Base-by-base conservation (phyloP, 1,140 invertebrate species). In the Dreissena rostriformis region DNA sequence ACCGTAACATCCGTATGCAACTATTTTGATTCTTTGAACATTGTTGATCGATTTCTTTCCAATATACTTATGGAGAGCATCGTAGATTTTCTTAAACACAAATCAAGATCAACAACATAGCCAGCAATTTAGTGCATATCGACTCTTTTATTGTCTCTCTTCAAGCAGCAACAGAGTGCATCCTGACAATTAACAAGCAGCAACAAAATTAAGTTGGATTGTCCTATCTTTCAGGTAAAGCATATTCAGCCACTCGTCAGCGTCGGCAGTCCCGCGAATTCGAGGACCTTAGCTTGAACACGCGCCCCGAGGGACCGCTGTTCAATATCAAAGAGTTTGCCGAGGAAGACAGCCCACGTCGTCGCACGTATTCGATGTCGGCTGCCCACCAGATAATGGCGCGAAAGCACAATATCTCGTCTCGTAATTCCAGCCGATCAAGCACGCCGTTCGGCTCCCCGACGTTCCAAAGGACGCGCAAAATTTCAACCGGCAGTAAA, bases 361-460 rank as follows among this genome's bases (percentile, higher is more conserved):
- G 61, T 19, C 82, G 82, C 24, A 74, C 77, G 0, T 17, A 61
- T 61, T 84, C 82, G 26, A 84, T 84, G 82, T 84, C 82, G 39
- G 29, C 68, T 51, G 74, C 74, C 11, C 66, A 77, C n/a, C 53
- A 70, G 52, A 61, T 76, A n/a, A 12, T 77, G 57, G 19, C 53
- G 4, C 10, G 63, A n/a, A 67, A 26, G 53, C 26, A 75, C 28
- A 55, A 12, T 19, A 68, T 39, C 15, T n/a, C 15, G 11, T 52
- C 68, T 19, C 15, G 57, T 8, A 15, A 22, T 49, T 70, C 65
- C 29, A 72, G 68, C 28, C n/a, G 24, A 19, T 52, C 61, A 6
- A 70, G 22, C 22, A 77, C 82, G n/a, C 82, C 82, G 29, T 15
- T 66, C 22, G 29, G 51, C 0, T 84, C 82, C 0, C 82, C 82